Evolutionary conservation across 1,140 invertebrate genomes (phyloP), one percentile per base, ranked within the genome.

Genomic region (Platyura marginata): DNA sequence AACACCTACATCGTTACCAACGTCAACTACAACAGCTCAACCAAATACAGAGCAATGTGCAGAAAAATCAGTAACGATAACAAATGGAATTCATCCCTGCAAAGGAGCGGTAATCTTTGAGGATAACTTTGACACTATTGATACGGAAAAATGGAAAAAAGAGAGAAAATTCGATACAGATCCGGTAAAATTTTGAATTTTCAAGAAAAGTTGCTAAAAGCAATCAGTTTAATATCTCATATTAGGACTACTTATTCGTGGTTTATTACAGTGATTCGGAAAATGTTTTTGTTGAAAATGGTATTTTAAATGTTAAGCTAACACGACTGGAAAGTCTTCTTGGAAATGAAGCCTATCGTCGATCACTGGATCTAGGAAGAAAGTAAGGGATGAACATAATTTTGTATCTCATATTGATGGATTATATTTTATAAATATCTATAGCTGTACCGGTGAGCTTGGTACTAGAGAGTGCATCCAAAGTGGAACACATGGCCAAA

Each of bases 101-200:
- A 62, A 56, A 43, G 67, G 63, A 0, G 65, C 70, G 46, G 48
- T 69, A 13, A 48, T 70, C 44, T 72, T 72, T 50, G 62, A 63
- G 51, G 71, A 70, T 18, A 61, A 67, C n/a, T 72, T 71, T 44
- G 59, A 57, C n/a, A 48, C 41, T 29, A 21, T 61, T 47, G 44
- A 55, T 57, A 13, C 44, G 1, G 18, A 11, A 2, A 59, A 56
- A 46, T 68, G 66, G 66, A 49, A 46, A 3, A 32, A 53, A 5
- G 60, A 66, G 47, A 48, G 50, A 11, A 56, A 56, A 33, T 67
- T 66, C 46, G 53, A 59, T 19, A 46, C 46, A 10, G 42, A 44
- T 15, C 65, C 59, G 25, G 65, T 67, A 47, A 49, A 82, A 81
- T 52, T n/a, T n/a, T n/a, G n/a, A n/a, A n/a, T n/a, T n/a, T n/a